Conservation (phyloP, 2,113 vertebrate species). For the Merops nubicus region DNA sequence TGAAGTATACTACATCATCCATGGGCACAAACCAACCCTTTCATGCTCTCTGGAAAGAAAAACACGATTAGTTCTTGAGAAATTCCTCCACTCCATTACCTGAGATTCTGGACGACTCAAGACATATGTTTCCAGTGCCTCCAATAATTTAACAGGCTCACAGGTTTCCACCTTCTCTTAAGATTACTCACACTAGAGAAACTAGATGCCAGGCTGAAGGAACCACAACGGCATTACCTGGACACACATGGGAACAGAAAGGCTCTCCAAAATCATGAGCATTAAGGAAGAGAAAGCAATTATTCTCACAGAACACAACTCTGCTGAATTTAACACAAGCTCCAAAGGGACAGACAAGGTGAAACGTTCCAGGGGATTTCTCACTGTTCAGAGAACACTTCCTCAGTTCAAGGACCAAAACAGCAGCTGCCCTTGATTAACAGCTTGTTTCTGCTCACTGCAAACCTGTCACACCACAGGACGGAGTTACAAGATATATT, state of each 20-base stretch:
- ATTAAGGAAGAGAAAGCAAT: neutral
- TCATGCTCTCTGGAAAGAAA: neutral
- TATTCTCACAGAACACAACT: neutral
- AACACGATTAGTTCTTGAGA: neutral
- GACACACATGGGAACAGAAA: neutral
- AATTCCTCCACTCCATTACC: neutral
- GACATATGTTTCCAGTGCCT: neutral
- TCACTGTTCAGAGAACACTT: neutral
- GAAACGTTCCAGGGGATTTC: neutral
- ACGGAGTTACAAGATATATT: neutral
- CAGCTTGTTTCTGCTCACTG: neutral
- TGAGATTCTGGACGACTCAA: neutral
- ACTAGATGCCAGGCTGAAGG: neutral
- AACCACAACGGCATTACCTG: neutral
- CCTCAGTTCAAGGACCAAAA: slow-evolving; percentile 2
- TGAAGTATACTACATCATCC: neutral
- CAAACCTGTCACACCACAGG: neutral
- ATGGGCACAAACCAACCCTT: neutral
- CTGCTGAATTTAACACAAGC: neutral
- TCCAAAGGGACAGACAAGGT: neutral
- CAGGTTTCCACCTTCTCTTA: neutral
- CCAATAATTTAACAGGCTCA: neutral
- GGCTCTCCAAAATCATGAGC: neutral
- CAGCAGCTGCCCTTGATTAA: slow-evolving; percentile 15
- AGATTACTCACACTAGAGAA: neutral